phyloP scores from a whole-genome alignment of 2,888 invertebrate species.

The Clanis bilineata region DNA sequence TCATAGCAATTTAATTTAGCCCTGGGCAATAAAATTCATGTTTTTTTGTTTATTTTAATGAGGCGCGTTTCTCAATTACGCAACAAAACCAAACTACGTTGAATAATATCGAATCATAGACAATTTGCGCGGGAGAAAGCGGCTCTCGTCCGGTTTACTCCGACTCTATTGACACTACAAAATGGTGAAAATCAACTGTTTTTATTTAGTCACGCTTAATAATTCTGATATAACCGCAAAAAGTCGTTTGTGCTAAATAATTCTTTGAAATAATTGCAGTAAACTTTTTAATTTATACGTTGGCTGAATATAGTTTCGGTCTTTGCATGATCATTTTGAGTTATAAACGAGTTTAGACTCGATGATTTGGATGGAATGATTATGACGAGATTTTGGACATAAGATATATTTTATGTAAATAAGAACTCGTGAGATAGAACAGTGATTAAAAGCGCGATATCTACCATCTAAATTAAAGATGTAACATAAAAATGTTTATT shows the following conservation, averaged over 20 bases:
- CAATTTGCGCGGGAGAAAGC: slow-evolving; percentile 12
- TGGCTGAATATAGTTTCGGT: background rate
- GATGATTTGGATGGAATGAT: too few species aligned
- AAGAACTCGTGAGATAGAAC: too few species aligned
- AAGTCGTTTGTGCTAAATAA: background rate
- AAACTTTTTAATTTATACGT: background rate
- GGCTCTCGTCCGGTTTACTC: slow-evolving; percentile 3
- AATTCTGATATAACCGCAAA: slow-evolving; percentile 1
- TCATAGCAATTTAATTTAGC: background rate
- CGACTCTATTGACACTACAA: slow-evolving; percentile 6
- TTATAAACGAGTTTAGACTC: too few species aligned
- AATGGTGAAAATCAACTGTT: slow-evolving; percentile 11
- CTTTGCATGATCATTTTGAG: background rate
- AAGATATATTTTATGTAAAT: too few species aligned
- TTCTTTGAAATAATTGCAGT: background rate
- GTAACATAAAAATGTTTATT: too few species aligned
- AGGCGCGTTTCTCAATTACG: background rate
- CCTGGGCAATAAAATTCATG: background rate
- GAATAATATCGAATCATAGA: slow-evolving; percentile 12
- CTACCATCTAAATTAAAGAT: too few species aligned
- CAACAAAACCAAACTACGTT: slow-evolving; percentile 7
- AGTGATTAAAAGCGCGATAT: too few species aligned
- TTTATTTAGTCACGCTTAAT: background rate
- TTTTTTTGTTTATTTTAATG: slow-evolving; percentile 1
- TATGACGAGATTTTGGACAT: background rate